Evolutionary conservation across 2,113 vertebrate genomes (phyloP).

Genomic region (Gavialis gangeticus): DNA sequence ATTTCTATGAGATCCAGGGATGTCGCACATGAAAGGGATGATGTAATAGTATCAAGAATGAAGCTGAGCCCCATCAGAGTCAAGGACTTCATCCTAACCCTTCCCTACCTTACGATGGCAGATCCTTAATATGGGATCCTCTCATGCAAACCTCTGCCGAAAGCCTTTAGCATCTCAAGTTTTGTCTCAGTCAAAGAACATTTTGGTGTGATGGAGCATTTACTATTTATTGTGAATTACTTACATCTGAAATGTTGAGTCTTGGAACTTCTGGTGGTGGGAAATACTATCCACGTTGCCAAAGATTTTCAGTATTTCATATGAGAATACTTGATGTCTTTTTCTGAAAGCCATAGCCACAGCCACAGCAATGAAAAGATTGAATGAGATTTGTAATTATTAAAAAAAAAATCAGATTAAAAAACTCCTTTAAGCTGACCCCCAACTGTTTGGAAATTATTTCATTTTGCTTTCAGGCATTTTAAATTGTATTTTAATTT

Average conservation of each 20-base stretch:
- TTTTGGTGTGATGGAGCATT: not conserved
- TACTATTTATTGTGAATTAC: not conserved
- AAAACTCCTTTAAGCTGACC: no score
- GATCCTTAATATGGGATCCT: not conserved
- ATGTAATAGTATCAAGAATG: not conserved
- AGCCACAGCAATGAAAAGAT: not conserved
- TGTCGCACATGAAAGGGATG: not conserved
- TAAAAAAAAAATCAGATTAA: no score
- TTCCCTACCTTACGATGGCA: not conserved
- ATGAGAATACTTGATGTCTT: not conserved
- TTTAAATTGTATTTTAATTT: no score
- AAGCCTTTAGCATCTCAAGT: not conserved
- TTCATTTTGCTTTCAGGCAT: no score
- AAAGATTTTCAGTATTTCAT: not conserved
- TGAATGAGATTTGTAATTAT: no score
- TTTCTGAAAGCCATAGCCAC: not conserved
- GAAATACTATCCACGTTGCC: not conserved
- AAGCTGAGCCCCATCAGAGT: not conserved
- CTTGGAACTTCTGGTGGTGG: not conserved
- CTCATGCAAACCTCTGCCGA: fast-evolving
- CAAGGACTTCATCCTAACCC: not conserved
- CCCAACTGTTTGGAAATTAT: no score
- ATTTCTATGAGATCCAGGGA: not conserved
- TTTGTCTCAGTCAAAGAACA: not conserved
- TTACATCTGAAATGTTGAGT: not conserved